phyloP scores from a whole-genome alignment of 2,797 vertebrate genomes.

The Siniperca undulata region DNA sequence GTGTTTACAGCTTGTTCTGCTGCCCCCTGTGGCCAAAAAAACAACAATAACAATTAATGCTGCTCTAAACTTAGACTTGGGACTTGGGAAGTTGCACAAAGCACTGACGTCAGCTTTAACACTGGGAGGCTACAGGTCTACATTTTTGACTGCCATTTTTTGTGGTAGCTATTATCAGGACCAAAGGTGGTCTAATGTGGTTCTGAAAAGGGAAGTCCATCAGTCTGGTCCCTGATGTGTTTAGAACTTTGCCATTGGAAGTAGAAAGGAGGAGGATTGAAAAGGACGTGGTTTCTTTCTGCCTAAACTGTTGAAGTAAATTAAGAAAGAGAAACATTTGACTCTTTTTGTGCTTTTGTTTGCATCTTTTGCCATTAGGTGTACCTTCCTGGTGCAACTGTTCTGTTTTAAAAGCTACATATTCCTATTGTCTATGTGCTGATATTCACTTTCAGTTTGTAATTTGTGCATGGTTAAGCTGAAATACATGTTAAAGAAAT shows the following conservation, averaged over 20 bases:
- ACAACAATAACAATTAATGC: neutral
- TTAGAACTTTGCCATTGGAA: neutral
- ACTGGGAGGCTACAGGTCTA: neutral
- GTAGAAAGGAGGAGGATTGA: neutral
- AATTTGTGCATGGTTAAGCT: slow-evolving; percentile 26
- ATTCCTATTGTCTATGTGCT: slow-evolving; percentile 13
- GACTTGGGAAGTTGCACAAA: neutral
- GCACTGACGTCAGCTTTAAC: neutral
- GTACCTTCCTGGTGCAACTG: neutral
- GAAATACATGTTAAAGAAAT: slow-evolving; percentile 31
- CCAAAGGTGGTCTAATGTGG: neutral
- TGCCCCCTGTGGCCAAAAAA: neutral
- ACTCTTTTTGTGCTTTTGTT: slow-evolving; percentile 11
- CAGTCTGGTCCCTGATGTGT: neutral
- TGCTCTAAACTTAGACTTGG: neutral
- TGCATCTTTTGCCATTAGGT: neutral
- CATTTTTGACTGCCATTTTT: neutral
- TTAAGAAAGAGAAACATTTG: neutral
- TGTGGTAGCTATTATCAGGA: neutral
- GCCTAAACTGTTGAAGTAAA: neutral
- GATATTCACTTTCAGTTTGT: slow-evolving; percentile 21
- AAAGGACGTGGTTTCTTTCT: neutral
- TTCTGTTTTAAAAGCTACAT: neutral
- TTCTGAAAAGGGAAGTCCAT: slow-evolving; percentile 1
- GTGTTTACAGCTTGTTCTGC: neutral